These are phyloP conservation scores for Propsilocerus akamusi DNA, from an alignment of 1,140 invertebrate species.

Conservation along the genomic window DNA sequence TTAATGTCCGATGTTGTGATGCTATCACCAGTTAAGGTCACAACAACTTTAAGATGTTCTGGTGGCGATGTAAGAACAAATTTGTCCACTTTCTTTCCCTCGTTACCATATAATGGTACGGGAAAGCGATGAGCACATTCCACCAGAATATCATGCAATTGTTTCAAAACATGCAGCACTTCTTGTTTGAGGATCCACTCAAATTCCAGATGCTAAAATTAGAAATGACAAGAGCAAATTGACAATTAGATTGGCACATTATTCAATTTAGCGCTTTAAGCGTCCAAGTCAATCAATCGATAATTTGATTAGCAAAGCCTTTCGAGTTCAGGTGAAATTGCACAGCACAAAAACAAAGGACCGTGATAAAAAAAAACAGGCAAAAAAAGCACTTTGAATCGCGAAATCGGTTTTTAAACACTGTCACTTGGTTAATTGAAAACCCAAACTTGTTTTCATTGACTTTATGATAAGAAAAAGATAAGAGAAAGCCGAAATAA, in stretches of 20 bases:
- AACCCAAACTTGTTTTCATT: not conserved
- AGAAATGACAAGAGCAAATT: too few species aligned
- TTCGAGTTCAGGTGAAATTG: too few species aligned
- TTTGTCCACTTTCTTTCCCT: constrained; percentile 75
- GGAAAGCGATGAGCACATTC: constrained; percentile 75
- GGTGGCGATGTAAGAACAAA: constrained; percentile 66
- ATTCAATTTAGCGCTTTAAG: not conserved
- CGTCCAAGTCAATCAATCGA: not conserved
- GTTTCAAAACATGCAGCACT: constrained; percentile 67
- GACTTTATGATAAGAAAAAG: not conserved
- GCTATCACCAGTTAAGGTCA: constrained; percentile 75
- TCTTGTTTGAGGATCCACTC: constrained; percentile 82
- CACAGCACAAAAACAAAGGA: not conserved
- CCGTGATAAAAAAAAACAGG: too few species aligned
- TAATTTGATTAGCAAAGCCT: too few species aligned
- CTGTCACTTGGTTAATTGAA: not conserved
- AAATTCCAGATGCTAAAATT: constrained; percentile 76
- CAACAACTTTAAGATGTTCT: constrained; percentile 79
- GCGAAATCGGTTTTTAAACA: too few species aligned
- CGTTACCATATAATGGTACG: constrained; percentile 59
- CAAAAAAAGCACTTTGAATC: too few species aligned
- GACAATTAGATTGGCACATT: not conserved
- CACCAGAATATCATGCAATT: constrained; percentile 63
- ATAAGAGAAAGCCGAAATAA: not conserved
- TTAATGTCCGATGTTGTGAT: constrained; percentile 74